These are phyloP conservation scores for Eupelmus urozonus DNA, from an alignment of 2,888 invertebrate genomes.

Conservation along the genomic window DNA sequence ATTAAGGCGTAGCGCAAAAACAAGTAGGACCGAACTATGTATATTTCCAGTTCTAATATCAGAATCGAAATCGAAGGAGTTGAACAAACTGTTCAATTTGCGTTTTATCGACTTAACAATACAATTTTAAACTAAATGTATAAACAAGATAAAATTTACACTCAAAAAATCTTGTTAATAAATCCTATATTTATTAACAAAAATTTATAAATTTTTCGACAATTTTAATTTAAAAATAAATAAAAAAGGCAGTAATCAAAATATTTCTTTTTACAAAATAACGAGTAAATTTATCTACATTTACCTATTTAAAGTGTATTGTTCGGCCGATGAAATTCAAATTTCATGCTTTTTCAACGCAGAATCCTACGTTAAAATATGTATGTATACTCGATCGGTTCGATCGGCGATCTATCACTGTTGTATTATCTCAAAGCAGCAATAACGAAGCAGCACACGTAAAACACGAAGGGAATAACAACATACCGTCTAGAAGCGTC, in stretches of 20 bases:
- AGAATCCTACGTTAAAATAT: not conserved
- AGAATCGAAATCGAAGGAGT: not conserved
- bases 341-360: no score
- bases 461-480: slow-evolving; percentile 13
- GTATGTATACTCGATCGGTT: not conserved
- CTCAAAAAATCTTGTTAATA: no score
- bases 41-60: slow-evolving; percentile 34
- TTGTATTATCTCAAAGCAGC: slow-evolving; percentile 42
- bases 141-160: not conserved
- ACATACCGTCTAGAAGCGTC: not conserved
- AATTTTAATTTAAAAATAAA: no score
- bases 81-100: not conserved
- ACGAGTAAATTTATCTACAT: not conserved
- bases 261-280: no score
- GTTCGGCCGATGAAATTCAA: slow-evolving; percentile 8
- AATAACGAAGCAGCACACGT: slow-evolving; percentile 38
- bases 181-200: no score
- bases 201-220: no score
- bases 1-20: slow-evolving; percentile 40
- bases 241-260: no score
- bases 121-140: not conserved
- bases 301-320: not conserved
- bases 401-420: slow-evolving; percentile 17
- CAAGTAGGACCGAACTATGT: slow-evolving; percentile 46
- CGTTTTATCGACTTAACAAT: slow-evolving; percentile 8